A percentile compares a stretch with the other conserved stretches of the same genome.
phyloP scores from a whole-genome alignment of 2,888 invertebrate species.

The Lasioglossum malachurum region DNA sequence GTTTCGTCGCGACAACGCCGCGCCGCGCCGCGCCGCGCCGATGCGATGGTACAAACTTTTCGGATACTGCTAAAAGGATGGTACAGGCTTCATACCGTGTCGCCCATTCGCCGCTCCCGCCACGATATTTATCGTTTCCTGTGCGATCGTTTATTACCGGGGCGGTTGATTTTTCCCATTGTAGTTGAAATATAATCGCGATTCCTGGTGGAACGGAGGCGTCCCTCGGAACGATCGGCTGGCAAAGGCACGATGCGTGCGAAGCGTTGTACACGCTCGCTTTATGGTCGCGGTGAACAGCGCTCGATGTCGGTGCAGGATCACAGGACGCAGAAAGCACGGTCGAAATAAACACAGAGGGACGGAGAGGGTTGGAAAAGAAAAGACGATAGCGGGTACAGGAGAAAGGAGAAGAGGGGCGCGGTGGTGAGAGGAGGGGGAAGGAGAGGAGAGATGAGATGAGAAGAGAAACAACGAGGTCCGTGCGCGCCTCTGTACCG shows the following conservation, averaged over 20 bases:
- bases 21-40: not conserved
- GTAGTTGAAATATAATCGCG: slow-evolving; percentile 18
- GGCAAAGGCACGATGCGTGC: slow-evolving; percentile 15
- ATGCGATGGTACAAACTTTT: not conserved
- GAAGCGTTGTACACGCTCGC: slow-evolving; percentile 21
- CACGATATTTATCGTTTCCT: slow-evolving; percentile 35
- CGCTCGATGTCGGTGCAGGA: slow-evolving; percentile 24
- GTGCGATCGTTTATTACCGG: not conserved
- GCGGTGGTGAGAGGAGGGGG: not conserved
- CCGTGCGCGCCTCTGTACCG: slow-evolving; percentile 51
- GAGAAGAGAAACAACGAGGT: slow-evolving; percentile 31
- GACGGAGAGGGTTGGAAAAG: not conserved
- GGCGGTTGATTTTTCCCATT: slow-evolving; percentile 12
- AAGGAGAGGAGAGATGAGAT: slow-evolving; percentile 1
- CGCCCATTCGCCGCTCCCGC: not conserved
- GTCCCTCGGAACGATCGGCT: slow-evolving; percentile 18
- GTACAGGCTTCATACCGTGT: not conserved
- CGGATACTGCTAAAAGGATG: not conserved
- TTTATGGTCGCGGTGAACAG: slow-evolving; percentile 36
- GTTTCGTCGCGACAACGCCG: not conserved
- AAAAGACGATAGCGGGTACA: not conserved
- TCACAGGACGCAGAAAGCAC: slow-evolving; percentile 13
- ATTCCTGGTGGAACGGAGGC: not conserved
- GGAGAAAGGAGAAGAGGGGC: not conserved
- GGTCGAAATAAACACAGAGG: slow-evolving; percentile 18